These are phyloP conservation scores for Acanthosepion esculentum DNA, from an alignment of 2,888 invertebrate genomes.

Conservation along the genomic window DNA sequence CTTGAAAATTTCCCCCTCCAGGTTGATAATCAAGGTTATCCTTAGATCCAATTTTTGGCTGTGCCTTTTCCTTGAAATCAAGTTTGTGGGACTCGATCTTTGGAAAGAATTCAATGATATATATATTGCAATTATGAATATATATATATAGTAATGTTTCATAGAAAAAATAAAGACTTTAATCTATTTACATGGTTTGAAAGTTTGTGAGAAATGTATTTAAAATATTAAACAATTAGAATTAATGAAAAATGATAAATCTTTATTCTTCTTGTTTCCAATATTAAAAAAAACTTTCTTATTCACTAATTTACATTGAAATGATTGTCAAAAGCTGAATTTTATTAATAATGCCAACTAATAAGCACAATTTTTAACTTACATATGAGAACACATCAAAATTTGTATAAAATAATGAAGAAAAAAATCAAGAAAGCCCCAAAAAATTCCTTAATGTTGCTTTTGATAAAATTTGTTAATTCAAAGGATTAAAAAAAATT, in stretches of 20 bases:
- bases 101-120: neutral
- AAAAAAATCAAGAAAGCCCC: no score
- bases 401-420: neutral
- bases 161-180: neutral
- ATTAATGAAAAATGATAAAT: neutral
- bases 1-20: constrained; percentile 56
- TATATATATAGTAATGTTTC: neutral
- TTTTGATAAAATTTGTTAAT: no score
- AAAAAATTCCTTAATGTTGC: no score
- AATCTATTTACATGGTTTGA: neutral
- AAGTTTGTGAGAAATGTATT: no score
- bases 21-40: constrained; percentile 58
- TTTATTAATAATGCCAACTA: neutral
- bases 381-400: neutral
- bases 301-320: neutral
- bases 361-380: neutral
- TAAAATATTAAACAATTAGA: neutral
- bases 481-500: no score
- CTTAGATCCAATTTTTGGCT: constrained; percentile 61
- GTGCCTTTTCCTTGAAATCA: constrained; percentile 57
- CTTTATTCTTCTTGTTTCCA: no score
- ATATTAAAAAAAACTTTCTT: no score
- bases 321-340: neutral
- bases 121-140: neutral
- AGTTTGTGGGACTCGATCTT: constrained; percentile 58